phyloP scores from a whole-genome alignment of 2,888 invertebrate genomes.

The Mystacides longicornis region DNA sequence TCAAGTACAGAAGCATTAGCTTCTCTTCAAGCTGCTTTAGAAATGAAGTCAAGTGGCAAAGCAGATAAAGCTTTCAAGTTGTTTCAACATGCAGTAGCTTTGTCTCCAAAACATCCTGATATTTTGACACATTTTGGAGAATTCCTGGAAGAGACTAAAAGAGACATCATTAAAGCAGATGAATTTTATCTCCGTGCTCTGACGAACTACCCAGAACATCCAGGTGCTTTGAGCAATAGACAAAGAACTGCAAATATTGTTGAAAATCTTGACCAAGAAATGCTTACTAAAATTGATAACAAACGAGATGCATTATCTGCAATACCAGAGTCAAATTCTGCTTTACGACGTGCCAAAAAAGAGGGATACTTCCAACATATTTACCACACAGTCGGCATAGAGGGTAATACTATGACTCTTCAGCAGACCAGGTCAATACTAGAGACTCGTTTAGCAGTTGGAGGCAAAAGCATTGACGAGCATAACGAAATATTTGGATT shows the following conservation, averaged over 20 bases:
- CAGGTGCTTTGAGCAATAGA: slow-evolving; percentile 69
- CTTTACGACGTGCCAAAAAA: slow-evolving; percentile 79
- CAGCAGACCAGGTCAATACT: slow-evolving; percentile 85
- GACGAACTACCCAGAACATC: slow-evolving; percentile 74
- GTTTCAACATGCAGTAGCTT: slow-evolving; percentile 83
- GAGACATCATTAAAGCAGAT: slow-evolving; percentile 84
- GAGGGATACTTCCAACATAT: slow-evolving; percentile 95
- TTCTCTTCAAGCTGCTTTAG: slow-evolving; percentile 75
- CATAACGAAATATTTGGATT: slow-evolving; percentile 95
- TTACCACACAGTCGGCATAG: slow-evolving; percentile 94
- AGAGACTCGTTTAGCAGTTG: slow-evolving; percentile 71
- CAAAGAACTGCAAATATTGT: slow-evolving; percentile 82
- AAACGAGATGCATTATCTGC: slow-evolving; percentile 75
- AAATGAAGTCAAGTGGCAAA: slow-evolving; percentile 77
- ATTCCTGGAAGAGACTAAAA: slow-evolving; percentile 77
- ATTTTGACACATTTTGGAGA: slow-evolving; percentile 89
- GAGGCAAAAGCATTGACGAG: slow-evolving; percentile 88
- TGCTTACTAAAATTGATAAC: slow-evolving; percentile 71
- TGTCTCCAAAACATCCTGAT: slow-evolving; percentile 89
- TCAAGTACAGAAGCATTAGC: slow-evolving; percentile 70
- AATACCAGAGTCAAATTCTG: slow-evolving; percentile 73
- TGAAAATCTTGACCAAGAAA: slow-evolving; percentile 77
- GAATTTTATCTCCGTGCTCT: slow-evolving; percentile 83
- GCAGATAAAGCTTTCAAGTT: slow-evolving; percentile 77
- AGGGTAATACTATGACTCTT: slow-evolving; percentile 94